phyloP scores from a whole-genome alignment of 2,113 vertebrate species.

The Neofelis nebulosa region DNA sequence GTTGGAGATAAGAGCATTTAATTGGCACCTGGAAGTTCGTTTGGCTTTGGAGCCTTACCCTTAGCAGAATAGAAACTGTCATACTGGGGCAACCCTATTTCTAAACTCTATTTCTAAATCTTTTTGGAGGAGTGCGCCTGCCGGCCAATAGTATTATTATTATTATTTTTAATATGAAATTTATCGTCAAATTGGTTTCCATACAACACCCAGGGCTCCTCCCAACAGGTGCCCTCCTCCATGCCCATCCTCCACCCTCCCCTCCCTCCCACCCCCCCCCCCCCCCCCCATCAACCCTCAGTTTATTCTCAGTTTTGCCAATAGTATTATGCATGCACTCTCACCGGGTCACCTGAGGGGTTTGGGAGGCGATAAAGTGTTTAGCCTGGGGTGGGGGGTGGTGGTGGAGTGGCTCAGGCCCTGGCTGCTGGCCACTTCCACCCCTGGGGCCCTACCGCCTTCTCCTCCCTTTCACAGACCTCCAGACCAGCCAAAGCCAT shows the following conservation, averaged over 20 bases:
- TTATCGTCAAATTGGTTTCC: too few species aligned
- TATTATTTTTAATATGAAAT: too few species aligned
- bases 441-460: not conserved
- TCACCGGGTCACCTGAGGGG: not conserved
- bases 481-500: not conserved
- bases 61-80: constrained; percentile 39
- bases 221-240: too few species aligned
- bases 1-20: constrained; percentile 64
- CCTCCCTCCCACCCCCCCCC: accelerated
- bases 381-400: not conserved
- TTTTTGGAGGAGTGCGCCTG: constrained; percentile 7
- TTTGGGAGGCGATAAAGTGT: not conserved
- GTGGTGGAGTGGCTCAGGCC: not conserved
- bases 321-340: not conserved
- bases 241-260: too few species aligned
- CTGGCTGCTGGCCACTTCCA: not conserved
- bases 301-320: too few species aligned
- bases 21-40: constrained; percentile 61
- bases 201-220: too few species aligned
- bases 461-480: not conserved
- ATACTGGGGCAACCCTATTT: constrained; percentile 38
- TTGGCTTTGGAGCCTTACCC: constrained; percentile 45
- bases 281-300: too few species aligned
- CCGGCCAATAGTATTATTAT: not conserved
- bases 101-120: not conserved